A percentile compares a stretch with the other conserved stretches of the same genome.
Evolutionary conservation across 2,797 vertebrate species (phyloP).

Genomic region (Pempheris klunzingeri): DNA sequence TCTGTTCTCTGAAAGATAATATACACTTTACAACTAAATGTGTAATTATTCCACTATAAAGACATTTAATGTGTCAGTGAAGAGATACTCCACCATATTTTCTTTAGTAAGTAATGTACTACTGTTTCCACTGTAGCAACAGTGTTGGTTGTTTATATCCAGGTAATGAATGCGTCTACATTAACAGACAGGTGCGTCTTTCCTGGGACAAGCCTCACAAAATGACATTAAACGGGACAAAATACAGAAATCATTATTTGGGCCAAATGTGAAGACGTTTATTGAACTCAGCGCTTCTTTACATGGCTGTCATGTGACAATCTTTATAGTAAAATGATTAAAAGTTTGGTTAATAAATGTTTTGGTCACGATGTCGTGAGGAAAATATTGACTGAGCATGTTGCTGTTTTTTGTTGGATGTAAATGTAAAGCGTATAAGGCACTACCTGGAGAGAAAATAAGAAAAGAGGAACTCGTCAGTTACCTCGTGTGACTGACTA

Average conservation of each 20-base stretch:
- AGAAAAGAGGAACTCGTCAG: background rate
- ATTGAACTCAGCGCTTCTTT: background rate
- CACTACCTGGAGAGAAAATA: background rate
- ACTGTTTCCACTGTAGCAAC: too few species aligned
- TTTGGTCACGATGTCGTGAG: background rate
- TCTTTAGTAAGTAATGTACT: too few species aligned
- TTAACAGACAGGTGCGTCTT: background rate
- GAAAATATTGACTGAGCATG: background rate
- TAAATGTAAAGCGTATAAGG: background rate
- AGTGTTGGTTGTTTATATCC: too few species aligned
- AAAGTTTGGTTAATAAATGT: background rate
- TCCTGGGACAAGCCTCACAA: background rate
- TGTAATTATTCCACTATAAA: background rate
- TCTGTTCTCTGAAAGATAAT: background rate
- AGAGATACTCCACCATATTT: background rate
- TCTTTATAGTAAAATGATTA: too few species aligned
- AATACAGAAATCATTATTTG: background rate
- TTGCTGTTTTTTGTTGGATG: background rate
- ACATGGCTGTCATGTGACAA: background rate
- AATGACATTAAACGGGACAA: background rate
- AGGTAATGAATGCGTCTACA: background rate
- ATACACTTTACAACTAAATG: background rate
- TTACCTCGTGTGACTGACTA: slow-evolving; percentile 7
- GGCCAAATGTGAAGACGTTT: background rate
- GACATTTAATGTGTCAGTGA: background rate